These are phyloP conservation scores for Conopomorpha cramerella DNA, from an alignment of 1,140 invertebrate species.

Conservation along the genomic window DNA sequence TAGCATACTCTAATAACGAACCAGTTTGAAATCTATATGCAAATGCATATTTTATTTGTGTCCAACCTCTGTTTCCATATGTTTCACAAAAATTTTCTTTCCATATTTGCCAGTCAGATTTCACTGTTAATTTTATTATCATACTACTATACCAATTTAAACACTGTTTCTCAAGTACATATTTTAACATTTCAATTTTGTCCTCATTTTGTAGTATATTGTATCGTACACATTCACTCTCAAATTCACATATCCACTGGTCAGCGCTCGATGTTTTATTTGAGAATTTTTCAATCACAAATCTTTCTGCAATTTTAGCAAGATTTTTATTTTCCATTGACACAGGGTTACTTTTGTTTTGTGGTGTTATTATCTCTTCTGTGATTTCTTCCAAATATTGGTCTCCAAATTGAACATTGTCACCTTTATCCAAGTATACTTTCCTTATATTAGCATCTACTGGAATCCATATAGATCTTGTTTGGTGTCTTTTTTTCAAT, in stretches of 20 bases:
- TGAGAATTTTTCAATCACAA: constrained; percentile 17
- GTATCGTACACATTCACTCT: constrained; percentile 11
- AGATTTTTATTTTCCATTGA: too few species aligned
- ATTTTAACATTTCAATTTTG: constrained; percentile 1
- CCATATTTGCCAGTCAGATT: constrained; percentile 11
- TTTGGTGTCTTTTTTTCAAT: too few species aligned
- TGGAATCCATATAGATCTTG: too few species aligned
- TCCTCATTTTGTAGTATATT: too few species aligned
- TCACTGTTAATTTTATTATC: too few species aligned
- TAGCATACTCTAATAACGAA: neutral
- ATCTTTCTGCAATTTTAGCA: constrained; percentile 12
- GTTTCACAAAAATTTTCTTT: constrained; percentile 12
- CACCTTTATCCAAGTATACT: constrained; percentile 20
- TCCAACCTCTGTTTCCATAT: neutral
- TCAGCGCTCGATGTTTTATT: too few species aligned
- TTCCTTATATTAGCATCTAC: constrained; percentile 12
- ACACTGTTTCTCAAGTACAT: constrained; percentile 10
- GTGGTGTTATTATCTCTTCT: neutral
- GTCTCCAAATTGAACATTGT: constrained; percentile 21
- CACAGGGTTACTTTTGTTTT: constrained; percentile 4
- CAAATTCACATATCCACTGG: too few species aligned
- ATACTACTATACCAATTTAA: constrained; percentile 14
- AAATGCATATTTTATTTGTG: neutral
- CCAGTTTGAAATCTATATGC: neutral
- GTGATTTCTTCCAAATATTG: too few species aligned